Evolutionary conservation across 2,113 vertebrate species (phyloP).

Genomic region (Oreochromis niloticus): DNA sequence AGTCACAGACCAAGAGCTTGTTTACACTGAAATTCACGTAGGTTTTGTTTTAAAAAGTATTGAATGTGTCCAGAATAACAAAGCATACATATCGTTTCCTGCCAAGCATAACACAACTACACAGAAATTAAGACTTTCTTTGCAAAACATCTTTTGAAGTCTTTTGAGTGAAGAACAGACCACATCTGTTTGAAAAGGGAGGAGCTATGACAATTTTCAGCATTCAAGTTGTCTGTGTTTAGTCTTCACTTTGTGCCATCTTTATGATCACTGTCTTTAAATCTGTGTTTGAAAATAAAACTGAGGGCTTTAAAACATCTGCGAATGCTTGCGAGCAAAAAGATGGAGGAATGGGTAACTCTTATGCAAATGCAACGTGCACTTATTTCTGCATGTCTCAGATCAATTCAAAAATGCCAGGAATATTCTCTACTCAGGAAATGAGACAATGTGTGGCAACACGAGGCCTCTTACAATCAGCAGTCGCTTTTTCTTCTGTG

Average conservation of each 20-base stretch:
- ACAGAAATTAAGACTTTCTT: not conserved
- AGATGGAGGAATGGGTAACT: not conserved
- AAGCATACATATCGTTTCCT: not conserved
- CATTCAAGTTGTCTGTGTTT: not conserved
- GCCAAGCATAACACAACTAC: not conserved
- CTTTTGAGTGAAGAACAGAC: not conserved
- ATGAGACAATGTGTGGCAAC: not conserved
- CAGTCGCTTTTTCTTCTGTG: not conserved
- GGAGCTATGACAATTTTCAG: not conserved
- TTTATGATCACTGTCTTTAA: conserved; percentile 8
- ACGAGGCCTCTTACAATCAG: not conserved
- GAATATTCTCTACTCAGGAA: not conserved
- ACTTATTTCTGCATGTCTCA: not conserved
- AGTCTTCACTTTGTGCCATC: not conserved
- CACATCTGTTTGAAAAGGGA: not conserved
- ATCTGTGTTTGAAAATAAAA: not conserved
- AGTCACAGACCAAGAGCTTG: not conserved
- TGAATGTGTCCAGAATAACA: not conserved
- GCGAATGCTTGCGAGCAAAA: not conserved
- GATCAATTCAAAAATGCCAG: not conserved
- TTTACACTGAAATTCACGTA: not conserved
- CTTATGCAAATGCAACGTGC: not conserved
- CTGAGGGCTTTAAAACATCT: not conserved
- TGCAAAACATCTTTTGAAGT: not conserved
- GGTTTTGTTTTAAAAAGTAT: not conserved